These are phyloP conservation scores for Coelopa pilipes DNA, from an alignment of 2,888 invertebrate genomes.

Conservation along the genomic window DNA sequence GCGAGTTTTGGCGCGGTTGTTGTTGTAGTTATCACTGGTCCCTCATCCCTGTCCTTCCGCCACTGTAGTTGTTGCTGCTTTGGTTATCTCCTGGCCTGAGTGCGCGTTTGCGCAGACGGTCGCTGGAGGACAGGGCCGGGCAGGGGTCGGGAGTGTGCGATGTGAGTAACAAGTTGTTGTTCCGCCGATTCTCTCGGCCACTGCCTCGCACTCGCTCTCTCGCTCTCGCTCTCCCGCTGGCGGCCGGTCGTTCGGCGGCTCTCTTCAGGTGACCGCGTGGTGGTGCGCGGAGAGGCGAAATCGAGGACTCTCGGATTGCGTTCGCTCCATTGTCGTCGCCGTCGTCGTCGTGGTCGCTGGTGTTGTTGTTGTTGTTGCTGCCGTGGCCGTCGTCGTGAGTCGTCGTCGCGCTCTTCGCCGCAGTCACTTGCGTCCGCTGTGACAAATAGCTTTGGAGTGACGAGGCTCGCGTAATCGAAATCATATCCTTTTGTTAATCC, in stretches of 20 bases:
- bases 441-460: constrained; percentile 46
- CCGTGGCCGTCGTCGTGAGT: background rate
- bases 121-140: background rate
- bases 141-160: background rate
- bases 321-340: constrained; percentile 17
- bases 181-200: constrained; percentile 36
- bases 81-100: constrained; percentile 11
- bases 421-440: constrained; percentile 35
- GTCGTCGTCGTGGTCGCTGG: constrained; percentile 24
- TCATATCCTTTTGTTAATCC: constrained; percentile 59
- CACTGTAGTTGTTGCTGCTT: background rate
- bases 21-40: background rate
- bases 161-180: constrained; percentile 46
- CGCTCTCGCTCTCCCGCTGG: constrained; percentile 7
- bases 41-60: background rate
- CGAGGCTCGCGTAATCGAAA: constrained; percentile 47
- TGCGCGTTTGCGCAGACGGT: constrained; percentile 26
- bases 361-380: too few species aligned
- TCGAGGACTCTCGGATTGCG: constrained; percentile 35
- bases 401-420: constrained; percentile 49
- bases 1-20: background rate
- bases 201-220: background rate
- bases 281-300: background rate
- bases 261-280: constrained; percentile 18
- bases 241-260: background rate